Evolutionary conservation across 2,113 vertebrate species (phyloP).

Genomic region (Chloebia gouldiae): DNA sequence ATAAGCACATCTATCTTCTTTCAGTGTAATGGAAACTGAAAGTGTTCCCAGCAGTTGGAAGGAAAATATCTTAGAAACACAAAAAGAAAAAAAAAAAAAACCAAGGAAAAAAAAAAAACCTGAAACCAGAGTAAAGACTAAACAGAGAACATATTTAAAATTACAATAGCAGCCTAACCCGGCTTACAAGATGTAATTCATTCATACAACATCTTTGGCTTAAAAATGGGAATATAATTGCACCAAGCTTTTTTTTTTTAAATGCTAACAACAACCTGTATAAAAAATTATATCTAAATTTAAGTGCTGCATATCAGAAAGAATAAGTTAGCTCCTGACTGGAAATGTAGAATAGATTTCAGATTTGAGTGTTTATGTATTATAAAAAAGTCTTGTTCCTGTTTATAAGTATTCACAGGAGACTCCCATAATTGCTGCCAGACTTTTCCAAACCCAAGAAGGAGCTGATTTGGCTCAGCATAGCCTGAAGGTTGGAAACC

Average conservation of each 20-base stretch:
- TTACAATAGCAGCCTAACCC: background rate
- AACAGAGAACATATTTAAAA: background rate
- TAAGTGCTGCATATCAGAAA: background rate
- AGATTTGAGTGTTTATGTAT: background rate
- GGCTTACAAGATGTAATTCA: background rate
- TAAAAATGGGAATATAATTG: background rate
- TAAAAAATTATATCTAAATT: background rate
- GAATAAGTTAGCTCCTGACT: background rate
- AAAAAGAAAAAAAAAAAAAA: background rate
- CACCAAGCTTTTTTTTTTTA: background rate
- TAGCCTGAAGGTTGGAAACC: constrained; percentile 59
- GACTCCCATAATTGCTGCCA: constrained; percentile 36
- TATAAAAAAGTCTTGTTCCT: background rate
- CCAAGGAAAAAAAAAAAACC: too few relatives aligned
- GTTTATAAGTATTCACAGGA: constrained; percentile 7
- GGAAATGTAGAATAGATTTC: background rate
- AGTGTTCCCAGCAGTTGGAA: background rate
- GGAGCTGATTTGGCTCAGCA: constrained; percentile 8
- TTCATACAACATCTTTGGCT: background rate
- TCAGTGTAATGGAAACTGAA: background rate
- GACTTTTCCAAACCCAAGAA: constrained; percentile 22
- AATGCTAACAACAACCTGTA: background rate
- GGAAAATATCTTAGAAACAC: background rate
- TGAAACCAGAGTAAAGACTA: background rate
- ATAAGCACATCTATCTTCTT: background rate